phyloP scores from a whole-genome alignment of 2,888 invertebrate species.

The Hartigia nigra region DNA sequence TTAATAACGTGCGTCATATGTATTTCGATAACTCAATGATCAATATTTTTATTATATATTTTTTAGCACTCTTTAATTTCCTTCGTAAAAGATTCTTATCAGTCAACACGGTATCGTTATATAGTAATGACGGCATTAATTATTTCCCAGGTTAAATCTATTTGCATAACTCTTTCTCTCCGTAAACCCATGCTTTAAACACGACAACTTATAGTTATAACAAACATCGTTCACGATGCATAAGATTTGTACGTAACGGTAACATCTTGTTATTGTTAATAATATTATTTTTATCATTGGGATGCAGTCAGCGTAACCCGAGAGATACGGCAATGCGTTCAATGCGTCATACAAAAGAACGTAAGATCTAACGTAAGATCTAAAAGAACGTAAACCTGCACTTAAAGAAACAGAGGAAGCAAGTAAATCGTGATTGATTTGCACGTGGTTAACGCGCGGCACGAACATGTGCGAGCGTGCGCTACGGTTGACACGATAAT shows the following conservation, averaged over 20 bases:
- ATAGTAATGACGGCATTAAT: background rate
- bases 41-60: background rate
- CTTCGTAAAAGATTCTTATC: background rate
- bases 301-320: background rate
- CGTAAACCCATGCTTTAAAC: background rate
- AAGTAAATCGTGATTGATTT: background rate
- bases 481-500: constrained; percentile 26
- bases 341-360: too few relatives aligned
- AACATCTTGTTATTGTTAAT: background rate
- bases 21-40: background rate
- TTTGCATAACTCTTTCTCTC: background rate
- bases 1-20: background rate
- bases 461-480: background rate
- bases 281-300: background rate
- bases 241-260: background rate
- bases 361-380: too few relatives aligned
- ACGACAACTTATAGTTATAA: background rate
- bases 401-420: background rate
- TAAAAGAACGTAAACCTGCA: too few relatives aligned
- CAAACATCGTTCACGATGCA: background rate
- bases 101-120: background rate
- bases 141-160: background rate
- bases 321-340: background rate
- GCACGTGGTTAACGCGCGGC: background rate
- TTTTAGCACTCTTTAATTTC: background rate